Evolutionary conservation across 2,888 invertebrate genomes (phyloP), one percentile per base, ranked within the genome.

Genomic region (Petrolisthes cinctipes): DNA sequence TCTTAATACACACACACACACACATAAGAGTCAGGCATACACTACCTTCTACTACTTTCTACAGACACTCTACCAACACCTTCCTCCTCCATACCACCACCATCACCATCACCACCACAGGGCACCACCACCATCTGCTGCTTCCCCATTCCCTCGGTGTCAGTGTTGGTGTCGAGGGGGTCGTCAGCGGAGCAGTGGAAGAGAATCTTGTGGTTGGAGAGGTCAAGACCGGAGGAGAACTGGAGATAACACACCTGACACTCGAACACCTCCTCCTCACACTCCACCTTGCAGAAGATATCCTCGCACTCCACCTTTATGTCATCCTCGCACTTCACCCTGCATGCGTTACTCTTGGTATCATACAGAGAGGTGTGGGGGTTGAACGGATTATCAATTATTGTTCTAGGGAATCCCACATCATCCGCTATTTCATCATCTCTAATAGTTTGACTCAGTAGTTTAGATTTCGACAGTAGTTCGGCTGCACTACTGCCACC

Each of bases 161-260:
- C 37, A 37, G 37, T 37, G 37, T 37, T 37, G 37, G 37, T 37
- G 37, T 37, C 37, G 37, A 37, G 37, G 37, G 37, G 37, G 37
- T 37, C 37, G 37, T 37, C 37, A 37, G 37, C 84, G 4, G 57
- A 54, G 66, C 81, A 88, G 54, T 88, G 87, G 75, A 88, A 88
- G 80, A 88, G 87, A 57, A 88, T 56, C 57, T 88, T 73, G 81
- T 88, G 87, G 68, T 84, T 84, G 68, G 83, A 81, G 80, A 84
- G 83, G 68, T 88, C 84, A 3, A 81, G 61, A n/a, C 73, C 75
- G 57, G 87, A 88, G 57, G 84, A 88, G 75, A 88, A 88, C 84
- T 84, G 83, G 7, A 84, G 73, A 61, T 83, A 83, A 75, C 87
- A 88, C 6, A 88, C 83, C 20, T 88, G 80, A 66, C 87, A 88